Conservation (phyloP, 1,140 invertebrate genomes). For the Andrena cerasifolii region DNA sequence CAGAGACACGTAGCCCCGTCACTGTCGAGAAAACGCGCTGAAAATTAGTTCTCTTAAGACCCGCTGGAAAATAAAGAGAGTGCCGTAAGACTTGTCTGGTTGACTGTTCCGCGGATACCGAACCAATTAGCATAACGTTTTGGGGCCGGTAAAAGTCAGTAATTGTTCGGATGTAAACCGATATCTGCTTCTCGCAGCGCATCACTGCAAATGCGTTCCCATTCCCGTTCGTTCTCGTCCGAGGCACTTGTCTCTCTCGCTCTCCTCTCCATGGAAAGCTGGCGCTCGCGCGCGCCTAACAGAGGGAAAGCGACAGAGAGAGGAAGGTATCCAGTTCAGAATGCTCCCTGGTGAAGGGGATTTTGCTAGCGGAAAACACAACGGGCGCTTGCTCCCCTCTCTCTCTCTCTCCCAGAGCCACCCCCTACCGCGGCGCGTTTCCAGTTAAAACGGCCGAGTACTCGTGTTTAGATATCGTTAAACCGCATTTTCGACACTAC, state of each 20-base stretch:
- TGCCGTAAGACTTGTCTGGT: neutral
- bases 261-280: slow-evolving; percentile 1
- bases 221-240: slow-evolving; percentile 21
- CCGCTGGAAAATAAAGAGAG: neutral
- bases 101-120: slow-evolving; percentile 32
- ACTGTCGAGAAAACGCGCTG: too few species aligned
- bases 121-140: slow-evolving; percentile 73
- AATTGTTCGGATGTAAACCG: slow-evolving; percentile 76
- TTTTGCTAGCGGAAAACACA: slow-evolving; percentile 52
- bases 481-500: slow-evolving; percentile 79
- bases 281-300: neutral
- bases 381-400: slow-evolving; percentile 37
- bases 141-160: slow-evolving; percentile 69
- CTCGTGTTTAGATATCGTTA: slow-evolving; percentile 78
- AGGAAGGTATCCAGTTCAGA: slow-evolving; percentile 53
- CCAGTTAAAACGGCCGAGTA: slow-evolving; percentile 67
- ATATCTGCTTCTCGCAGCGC: slow-evolving; percentile 75
- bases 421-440: slow-evolving; percentile 35
- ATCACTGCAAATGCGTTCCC: slow-evolving; percentile 41
- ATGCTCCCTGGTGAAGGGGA: slow-evolving; percentile 57
- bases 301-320: neutral
- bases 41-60: too few species aligned
- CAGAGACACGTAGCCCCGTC: too few species aligned
- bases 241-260: neutral
- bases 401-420: slow-evolving; percentile 44